Evolutionary conservation across 2,888 invertebrate genomes (phyloP).

Genomic region (Aspidiotus rigidus): DNA sequence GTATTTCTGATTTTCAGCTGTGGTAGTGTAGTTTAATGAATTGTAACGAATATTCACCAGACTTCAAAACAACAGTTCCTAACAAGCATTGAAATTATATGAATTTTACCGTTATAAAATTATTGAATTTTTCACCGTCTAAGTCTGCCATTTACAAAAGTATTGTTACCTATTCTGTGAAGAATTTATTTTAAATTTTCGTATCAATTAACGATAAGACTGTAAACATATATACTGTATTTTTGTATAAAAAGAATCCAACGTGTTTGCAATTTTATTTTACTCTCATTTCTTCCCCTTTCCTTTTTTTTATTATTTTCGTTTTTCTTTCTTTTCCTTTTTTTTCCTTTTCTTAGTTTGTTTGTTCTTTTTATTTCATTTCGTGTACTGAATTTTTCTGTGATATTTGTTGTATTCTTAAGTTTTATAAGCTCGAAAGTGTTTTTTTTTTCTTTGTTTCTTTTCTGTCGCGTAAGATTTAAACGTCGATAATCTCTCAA

Average conservation of each 20-base stretch:
- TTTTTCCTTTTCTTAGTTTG: no score
- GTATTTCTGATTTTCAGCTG: constrained; percentile 28
- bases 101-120: constrained; percentile 10
- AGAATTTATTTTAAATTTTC: constrained; percentile 31
- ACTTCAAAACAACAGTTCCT: constrained; percentile 34
- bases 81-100: constrained; percentile 32
- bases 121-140: constrained; percentile 27
- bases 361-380: constrained; percentile 3
- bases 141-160: constrained; percentile 34
- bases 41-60: constrained; percentile 21
- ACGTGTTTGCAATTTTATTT: constrained; percentile 22
- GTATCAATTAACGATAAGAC: constrained; percentile 33
- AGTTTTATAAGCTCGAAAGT: constrained; percentile 12
- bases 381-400: constrained; percentile 31
- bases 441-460: not conserved
- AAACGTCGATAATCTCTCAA: not conserved
- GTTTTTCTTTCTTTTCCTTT: no score
- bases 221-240: constrained; percentile 32
- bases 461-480: not conserved
- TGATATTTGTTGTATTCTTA: constrained; percentile 26
- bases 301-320: no score
- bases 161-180: constrained; percentile 34
- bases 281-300: no score
- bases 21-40: constrained; percentile 31
- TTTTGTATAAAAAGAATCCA: not conserved